A percentile compares a stretch with the other conserved stretches of the same genome.
Conservation (phyloP, 2,888 invertebrate species). For the Schizaphis graminum region DNA sequence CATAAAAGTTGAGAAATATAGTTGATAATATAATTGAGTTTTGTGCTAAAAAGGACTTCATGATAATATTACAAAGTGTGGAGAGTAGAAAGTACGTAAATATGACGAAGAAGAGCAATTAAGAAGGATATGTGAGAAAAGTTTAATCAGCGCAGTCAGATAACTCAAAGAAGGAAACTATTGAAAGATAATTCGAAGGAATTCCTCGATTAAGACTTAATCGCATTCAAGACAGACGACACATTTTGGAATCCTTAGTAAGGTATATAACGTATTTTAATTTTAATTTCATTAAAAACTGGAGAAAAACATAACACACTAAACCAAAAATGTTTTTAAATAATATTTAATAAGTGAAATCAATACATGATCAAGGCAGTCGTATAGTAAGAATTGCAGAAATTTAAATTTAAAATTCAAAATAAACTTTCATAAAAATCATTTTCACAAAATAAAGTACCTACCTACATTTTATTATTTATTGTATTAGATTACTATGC, state of each 20-base stretch:
- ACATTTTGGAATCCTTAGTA: background rate
- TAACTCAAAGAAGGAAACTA: background rate
- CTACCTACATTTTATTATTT: background rate
- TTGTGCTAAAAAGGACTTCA: background rate
- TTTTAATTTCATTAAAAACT: background rate
- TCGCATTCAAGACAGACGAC: background rate
- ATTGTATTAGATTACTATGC: background rate
- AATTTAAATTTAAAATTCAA: background rate
- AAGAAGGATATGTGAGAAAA: background rate
- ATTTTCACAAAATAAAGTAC: background rate
- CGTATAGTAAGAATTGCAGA: background rate
- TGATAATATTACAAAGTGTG: background rate
- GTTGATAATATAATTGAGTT: background rate
- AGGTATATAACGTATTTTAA: background rate
- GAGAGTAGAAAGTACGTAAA: background rate
- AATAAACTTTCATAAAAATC: background rate
- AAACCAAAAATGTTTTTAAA: background rate
- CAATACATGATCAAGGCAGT: background rate
- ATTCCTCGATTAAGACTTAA: background rate
- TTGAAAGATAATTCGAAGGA: background rate
- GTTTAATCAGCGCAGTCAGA: background rate
- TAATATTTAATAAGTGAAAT: background rate
- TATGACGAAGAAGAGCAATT: background rate
- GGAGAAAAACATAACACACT: background rate
- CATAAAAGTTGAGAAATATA: background rate